Conservation (phyloP, 2,797 vertebrate genomes). For the Ibycter americanus region DNA sequence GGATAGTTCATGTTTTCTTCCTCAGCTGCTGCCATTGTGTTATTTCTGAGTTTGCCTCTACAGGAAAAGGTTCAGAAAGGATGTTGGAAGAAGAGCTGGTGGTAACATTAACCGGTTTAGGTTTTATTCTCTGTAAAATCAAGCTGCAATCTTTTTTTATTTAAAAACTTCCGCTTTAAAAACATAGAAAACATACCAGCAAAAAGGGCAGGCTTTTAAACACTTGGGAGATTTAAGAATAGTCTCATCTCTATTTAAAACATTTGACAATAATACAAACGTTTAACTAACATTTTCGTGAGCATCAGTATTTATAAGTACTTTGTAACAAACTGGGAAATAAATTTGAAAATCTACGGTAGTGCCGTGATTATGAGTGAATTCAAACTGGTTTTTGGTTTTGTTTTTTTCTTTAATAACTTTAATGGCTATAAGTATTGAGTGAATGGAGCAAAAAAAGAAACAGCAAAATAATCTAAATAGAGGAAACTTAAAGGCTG, state of each 20-base stretch:
- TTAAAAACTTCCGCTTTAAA: background rate
- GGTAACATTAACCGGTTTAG: background rate
- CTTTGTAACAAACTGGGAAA: background rate
- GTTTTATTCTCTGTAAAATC: background rate
- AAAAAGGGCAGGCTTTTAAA: background rate
- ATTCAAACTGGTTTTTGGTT: background rate
- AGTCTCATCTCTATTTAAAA: background rate
- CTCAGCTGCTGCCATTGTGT: background rate
- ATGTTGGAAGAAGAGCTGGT: background rate
- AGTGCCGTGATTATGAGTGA: background rate
- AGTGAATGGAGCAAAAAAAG: background rate
- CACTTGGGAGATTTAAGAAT: background rate
- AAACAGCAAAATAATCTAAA: background rate
- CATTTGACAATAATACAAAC: background rate
- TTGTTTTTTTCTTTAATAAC: background rate
- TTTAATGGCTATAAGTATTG: background rate
- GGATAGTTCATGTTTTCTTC: background rate
- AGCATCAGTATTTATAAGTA: background rate
- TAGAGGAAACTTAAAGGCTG: background rate
- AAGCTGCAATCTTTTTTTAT: background rate
- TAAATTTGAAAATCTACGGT: background rate
- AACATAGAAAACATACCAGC: background rate
- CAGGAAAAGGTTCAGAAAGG: background rate
- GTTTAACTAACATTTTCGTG: background rate
- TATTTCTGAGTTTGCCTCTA: background rate